Evolutionary conservation across 2,888 invertebrate species (phyloP), one percentile per base, ranked within the genome.

Genomic region (Ctenicera cuprea): DNA sequence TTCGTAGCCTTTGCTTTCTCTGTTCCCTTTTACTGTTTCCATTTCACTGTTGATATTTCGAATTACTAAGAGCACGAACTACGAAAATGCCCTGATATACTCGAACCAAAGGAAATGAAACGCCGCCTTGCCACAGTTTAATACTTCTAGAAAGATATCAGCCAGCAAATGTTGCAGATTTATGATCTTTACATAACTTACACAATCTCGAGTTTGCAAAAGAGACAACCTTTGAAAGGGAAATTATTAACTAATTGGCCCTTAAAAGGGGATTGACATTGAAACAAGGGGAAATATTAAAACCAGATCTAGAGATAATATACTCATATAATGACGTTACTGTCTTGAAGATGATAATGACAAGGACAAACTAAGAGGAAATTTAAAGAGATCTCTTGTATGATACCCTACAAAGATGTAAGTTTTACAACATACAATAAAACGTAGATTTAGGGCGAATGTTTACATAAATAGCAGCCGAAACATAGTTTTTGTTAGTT

Each of bases 41-140:
- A 70, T 62, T 70, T 70, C 50, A 26, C n/a, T 62, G 69, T 63
- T 63, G 69, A 70, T 62, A 70, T 62, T 70, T 63, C 37, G 69
- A 43, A 67, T 67, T 67, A 67, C 54, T 54, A 33, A n/a, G 54
- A 67, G 33, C 18, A 57, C 57, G 45, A 67, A 54, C 57, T 33
- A 54, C 41, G 54, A 45, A 59, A 67, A 59, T 43, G 67, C 38
- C 1, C 22, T 41, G 52, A 54, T 41, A 66, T 52, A 41, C 54
- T 54, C 38, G 26, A 63, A 63, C 62, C 30, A 63, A 63, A 63
- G 43, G 59, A 59, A 59, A 59, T 59, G 59, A 59, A 59, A 59
- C 38, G 37, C 38, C 14, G 59, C 18, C 57, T 57, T 37, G 14
- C 57, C 37, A 59, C 59, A 59, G 33, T 59, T 59, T 59, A 59